These are phyloP conservation scores for Drosophila subobscura DNA, from an alignment of 1,140 invertebrate species.

Conservation along the genomic window DNA sequence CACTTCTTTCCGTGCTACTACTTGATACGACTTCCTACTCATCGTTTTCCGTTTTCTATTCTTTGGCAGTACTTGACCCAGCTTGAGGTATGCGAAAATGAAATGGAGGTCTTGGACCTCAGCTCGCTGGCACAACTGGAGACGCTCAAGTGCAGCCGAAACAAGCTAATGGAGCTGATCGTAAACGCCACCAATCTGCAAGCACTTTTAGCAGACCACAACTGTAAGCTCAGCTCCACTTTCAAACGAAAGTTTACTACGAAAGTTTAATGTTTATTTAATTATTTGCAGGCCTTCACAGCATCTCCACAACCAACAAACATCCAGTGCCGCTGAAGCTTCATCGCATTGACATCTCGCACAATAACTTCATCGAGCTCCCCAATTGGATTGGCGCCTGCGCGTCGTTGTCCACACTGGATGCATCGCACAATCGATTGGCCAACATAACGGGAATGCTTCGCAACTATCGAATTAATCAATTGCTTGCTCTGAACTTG, in stretches of 20 bases:
- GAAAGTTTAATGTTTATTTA: not conserved
- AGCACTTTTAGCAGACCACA: constrained; percentile 89
- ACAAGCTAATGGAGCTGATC: constrained; percentile 88
- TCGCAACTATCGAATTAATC: constrained; percentile 88
- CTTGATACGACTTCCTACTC: constrained; percentile 2
- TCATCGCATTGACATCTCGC: constrained; percentile 90
- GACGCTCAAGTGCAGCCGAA: constrained; percentile 89
- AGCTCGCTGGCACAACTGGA: constrained; percentile 88
- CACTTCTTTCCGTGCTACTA: constrained; percentile 3
- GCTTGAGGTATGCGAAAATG: constrained; percentile 91
- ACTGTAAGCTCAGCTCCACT: constrained; percentile 85
- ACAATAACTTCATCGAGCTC: constrained; percentile 89
- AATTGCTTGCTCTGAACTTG: constrained; percentile 88
- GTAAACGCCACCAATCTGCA: constrained; percentile 88
- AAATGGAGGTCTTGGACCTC: constrained; percentile 89
- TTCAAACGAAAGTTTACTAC: not conserved
- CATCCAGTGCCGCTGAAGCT: constrained; percentile 86
- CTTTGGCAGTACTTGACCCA: constrained; percentile 87
- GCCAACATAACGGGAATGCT: constrained; percentile 88
- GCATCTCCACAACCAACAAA: constrained; percentile 55
- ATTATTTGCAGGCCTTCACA: constrained; percentile 76
- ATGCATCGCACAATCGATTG: constrained; percentile 90
- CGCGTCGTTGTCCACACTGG: constrained; percentile 88
- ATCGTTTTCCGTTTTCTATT: constrained; percentile 20
- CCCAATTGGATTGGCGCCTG: constrained; percentile 92